Conservation (phyloP, 2,888 invertebrate species). For the Enoplolaimus lenunculus region DNA sequence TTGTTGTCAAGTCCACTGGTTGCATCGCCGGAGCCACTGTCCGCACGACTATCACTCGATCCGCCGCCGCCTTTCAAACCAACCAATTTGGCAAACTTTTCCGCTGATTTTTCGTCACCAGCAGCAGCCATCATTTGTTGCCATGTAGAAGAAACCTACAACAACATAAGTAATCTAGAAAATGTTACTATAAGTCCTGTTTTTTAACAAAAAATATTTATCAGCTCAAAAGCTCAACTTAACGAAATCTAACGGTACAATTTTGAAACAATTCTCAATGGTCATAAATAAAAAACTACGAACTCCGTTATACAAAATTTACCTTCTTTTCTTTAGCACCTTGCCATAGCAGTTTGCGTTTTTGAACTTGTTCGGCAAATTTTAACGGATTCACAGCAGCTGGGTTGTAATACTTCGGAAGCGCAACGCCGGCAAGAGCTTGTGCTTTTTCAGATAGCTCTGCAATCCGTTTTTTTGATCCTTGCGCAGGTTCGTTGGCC, state of each 20-base stretch:
- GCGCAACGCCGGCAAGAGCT: conserved; percentile 46
- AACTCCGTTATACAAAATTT: neutral
- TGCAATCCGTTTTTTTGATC: conserved; percentile 42
- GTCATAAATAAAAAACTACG: neutral
- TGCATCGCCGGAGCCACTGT: too few relatives aligned
- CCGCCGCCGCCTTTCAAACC: conserved; percentile 58
- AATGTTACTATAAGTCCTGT: neutral
- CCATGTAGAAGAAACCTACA: conserved; percentile 21
- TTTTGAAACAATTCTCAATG: neutral
- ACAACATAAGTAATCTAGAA: conserved; percentile 2
- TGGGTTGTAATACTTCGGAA: conserved; percentile 61
- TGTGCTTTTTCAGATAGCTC: conserved; percentile 43
- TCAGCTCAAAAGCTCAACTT: too few relatives aligned
- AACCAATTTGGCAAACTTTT: conserved; percentile 90
- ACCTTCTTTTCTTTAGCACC: conserved; percentile 53
- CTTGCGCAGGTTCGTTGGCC: neutral
- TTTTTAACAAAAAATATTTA: neutral
- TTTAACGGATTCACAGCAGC: conserved; percentile 60
- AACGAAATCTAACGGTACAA: neutral
- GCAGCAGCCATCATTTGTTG: conserved; percentile 47
- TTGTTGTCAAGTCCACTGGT: neutral
- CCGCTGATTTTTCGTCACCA: conserved; percentile 74
- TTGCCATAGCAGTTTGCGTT: conserved; percentile 72
- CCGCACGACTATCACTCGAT: too few relatives aligned
- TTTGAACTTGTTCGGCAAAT: conserved; percentile 70